Evolutionary conservation across 2,113 vertebrate genomes (phyloP).

Genomic region (Agelaius tricolor): DNA sequence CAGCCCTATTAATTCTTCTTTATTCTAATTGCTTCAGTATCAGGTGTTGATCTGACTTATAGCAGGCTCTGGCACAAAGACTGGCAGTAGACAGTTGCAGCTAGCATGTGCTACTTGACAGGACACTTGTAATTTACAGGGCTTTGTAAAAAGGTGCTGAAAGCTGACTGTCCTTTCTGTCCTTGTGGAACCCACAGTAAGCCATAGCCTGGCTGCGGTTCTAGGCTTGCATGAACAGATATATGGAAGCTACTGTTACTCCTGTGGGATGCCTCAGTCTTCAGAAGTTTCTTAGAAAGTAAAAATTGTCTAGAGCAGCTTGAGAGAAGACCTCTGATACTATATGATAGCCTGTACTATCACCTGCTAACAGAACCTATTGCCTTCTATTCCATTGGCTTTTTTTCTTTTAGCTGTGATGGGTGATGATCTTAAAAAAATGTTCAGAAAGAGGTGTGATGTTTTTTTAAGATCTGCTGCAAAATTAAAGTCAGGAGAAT

Average conservation of each 20-base stretch:
- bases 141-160: background rate
- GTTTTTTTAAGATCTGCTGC: background rate
- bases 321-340: background rate
- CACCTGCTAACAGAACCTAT: background rate
- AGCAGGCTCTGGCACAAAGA: background rate
- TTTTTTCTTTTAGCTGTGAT: background rate
- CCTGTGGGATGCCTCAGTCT: background rate
- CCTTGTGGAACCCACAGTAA: background rate
- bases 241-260: background rate
- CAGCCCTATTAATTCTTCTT: background rate
- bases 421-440: rapidly evolving
- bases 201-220: background rate
- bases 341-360: rapidly evolving
- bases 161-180: background rate
- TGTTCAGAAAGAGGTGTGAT: background rate
- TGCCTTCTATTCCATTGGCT: background rate
- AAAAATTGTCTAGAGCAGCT: background rate
- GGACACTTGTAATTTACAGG: background rate
- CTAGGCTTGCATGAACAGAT: rapidly evolving
- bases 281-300: background rate
- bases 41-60: background rate
- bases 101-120: background rate
- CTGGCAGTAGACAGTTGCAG: background rate
- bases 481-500: background rate
- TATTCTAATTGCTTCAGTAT: background rate